phyloP scores from a whole-genome alignment of 1,140 invertebrate genomes.

The Atta colombica region DNA sequence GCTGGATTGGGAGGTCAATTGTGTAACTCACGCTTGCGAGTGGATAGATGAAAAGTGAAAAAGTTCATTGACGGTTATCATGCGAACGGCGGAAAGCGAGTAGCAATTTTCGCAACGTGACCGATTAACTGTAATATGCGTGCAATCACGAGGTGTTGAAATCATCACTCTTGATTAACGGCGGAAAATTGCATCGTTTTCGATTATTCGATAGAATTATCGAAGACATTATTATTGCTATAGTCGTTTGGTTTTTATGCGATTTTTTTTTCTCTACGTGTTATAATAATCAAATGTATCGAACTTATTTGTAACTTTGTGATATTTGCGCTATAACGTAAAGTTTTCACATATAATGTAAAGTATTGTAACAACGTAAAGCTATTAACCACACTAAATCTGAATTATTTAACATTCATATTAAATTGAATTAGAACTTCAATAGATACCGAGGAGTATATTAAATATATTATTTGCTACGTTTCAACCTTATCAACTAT shows the following conservation, averaged over 20 bases:
- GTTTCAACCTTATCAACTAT: constrained; percentile 6
- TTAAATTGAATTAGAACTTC: constrained; percentile 8
- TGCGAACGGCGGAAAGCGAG: background rate
- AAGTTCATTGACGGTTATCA: constrained; percentile 6
- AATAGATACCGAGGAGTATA: background rate
- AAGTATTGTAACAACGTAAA: background rate
- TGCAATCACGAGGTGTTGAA: constrained; percentile 22
- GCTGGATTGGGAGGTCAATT: background rate
- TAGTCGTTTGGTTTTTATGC: constrained; percentile 4
- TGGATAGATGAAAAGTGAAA: background rate
- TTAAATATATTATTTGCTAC: constrained; percentile 4
- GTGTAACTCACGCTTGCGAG: background rate
- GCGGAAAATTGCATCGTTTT: constrained; percentile 21
- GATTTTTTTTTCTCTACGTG: constrained; percentile 2
- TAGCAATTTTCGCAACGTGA: constrained; percentile 18
- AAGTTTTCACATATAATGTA: constrained; percentile 2
- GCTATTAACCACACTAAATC: constrained; percentile 12
- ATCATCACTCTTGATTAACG: constrained; percentile 38
- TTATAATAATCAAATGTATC: background rate
- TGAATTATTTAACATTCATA: constrained; percentile 27
- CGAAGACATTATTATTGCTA: background rate
- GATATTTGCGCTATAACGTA: background rate
- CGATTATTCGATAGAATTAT: background rate
- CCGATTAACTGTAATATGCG: constrained; percentile 20
- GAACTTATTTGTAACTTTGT: constrained; percentile 8